A percentile compares a stretch with the other conserved stretches of the same genome.
These are phyloP conservation scores for Pollenia amentaria DNA, from an alignment of 2,888 invertebrate species.

Conservation along the genomic window DNA sequence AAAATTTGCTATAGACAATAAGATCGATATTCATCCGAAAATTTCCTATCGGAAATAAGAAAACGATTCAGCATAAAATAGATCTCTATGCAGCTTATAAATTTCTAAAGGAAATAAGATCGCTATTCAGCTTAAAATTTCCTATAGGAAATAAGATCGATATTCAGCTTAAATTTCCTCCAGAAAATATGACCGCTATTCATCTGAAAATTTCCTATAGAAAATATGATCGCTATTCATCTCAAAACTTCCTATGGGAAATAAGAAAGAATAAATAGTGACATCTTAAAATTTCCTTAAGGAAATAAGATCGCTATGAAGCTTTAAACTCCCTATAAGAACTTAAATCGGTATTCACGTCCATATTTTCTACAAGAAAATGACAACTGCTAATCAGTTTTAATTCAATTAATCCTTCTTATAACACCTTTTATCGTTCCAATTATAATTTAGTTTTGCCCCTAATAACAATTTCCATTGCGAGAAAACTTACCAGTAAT, in stretches of 20 bases:
- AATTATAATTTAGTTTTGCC: background rate
- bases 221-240: background rate
- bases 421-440: background rate
- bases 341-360: background rate
- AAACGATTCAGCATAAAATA: background rate
- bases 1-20: too few species aligned
- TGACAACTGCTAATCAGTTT: too few species aligned
- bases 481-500: constrained; percentile 74
- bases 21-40: background rate
- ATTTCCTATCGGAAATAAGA: background rate
- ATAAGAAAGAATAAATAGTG: too few species aligned
- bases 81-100: too few species aligned
- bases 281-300: background rate
- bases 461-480: background rate
- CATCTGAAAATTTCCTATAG: background rate
- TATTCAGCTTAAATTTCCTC: background rate
- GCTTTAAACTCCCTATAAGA: background rate
- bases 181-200: background rate
- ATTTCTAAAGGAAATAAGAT: background rate
- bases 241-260: background rate
- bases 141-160: background rate
- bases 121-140: background rate
- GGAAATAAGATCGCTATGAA: background rate
- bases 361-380: background rate
- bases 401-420: background rate